Conservation (phyloP, 1,140 invertebrate species). For the Papilio polyxenes region DNA sequence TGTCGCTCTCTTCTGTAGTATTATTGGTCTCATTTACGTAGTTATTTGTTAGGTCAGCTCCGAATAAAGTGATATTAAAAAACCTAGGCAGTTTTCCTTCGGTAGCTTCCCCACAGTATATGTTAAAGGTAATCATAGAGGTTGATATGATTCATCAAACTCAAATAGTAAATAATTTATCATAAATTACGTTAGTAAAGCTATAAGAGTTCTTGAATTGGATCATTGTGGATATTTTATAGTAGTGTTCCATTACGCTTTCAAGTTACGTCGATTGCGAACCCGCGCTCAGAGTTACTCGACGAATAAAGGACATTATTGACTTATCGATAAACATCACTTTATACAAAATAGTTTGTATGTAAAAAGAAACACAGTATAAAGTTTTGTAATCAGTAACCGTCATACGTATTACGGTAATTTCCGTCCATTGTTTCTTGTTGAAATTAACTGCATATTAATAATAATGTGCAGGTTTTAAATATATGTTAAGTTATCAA, state of each 20-base stretch:
- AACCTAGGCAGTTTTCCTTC: too few relatives aligned
- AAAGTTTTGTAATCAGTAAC: slow-evolving; percentile 1
- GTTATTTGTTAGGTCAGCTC: too few relatives aligned
- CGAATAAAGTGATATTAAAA: too few relatives aligned
- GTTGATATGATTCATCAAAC: too few relatives aligned
- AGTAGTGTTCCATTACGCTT: slow-evolving; percentile 6
- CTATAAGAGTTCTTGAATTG: not conserved
- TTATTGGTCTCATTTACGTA: too few relatives aligned
- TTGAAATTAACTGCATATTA: not conserved
- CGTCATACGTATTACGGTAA: not conserved
- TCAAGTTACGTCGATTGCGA: not conserved
- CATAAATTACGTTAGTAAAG: not conserved
- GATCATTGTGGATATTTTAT: not conserved
- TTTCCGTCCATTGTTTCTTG: not conserved
- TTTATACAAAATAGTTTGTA: not conserved
- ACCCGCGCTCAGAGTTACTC: not conserved
- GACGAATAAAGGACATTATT: slow-evolving; percentile 15
- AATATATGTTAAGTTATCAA: not conserved
- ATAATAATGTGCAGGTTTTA: not conserved
- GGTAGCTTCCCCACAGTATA: too few relatives aligned
- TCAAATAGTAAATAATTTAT: not conserved
- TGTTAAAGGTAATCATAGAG: too few relatives aligned
- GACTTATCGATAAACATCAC: not conserved
- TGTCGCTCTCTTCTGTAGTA: too few relatives aligned
- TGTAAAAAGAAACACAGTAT: not conserved